These are phyloP conservation scores for Amphiura filiformis DNA, from an alignment of 35 echinoderm and acorn worm species.

Conservation along the genomic window DNA sequence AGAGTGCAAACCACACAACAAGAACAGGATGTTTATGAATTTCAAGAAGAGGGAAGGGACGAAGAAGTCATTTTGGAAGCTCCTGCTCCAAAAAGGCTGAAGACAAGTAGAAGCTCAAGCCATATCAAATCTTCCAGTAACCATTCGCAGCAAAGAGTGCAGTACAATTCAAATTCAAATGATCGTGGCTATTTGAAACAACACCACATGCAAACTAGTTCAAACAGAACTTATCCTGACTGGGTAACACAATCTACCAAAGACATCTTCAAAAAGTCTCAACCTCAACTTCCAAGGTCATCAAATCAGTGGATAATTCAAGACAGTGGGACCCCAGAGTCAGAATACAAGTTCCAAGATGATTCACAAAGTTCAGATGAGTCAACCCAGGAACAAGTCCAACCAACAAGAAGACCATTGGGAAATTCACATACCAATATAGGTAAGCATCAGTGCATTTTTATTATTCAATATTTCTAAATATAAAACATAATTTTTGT, in stretches of 20 bases:
- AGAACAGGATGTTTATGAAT: conserved; percentile 26
- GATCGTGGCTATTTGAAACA: neutral
- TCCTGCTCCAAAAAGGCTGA: neutral
- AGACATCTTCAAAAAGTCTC: neutral
- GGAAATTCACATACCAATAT: too few species aligned
- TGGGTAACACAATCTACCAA: neutral
- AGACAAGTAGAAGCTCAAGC: neutral
- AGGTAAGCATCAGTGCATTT: too few species aligned
- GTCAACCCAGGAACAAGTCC: neutral
- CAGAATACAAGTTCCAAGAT: neutral
- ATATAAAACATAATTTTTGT: too few species aligned
- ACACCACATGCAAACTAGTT: neutral
- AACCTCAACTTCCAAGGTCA: neutral
- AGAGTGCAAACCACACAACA: neutral
- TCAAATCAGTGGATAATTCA: neutral
- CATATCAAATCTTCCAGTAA: neutral
- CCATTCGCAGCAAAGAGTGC: too few species aligned
- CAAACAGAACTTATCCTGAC: neutral
- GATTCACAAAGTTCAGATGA: neutral
- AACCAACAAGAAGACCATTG: too few species aligned
- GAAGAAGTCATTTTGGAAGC: neutral
- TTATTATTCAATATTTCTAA: too few species aligned
- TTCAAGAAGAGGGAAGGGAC: neutral
- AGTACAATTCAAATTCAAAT: too few species aligned
- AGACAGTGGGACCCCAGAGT: neutral